These are phyloP conservation scores for Leucozona laternaria DNA, from an alignment of 2,888 invertebrate species.

Conservation along the genomic window DNA sequence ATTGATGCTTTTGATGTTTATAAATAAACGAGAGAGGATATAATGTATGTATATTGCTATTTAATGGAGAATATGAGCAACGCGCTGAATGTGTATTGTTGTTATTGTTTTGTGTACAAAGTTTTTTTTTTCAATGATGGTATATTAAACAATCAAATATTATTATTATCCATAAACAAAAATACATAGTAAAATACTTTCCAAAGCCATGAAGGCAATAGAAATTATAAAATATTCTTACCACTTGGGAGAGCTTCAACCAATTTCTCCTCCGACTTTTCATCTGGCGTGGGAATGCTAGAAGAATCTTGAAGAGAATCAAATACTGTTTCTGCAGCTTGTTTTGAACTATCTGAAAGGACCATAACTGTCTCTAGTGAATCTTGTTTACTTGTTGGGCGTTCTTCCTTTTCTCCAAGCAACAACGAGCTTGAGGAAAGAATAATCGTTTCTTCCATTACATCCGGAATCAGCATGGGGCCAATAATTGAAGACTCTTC, in stretches of 20 bases:
- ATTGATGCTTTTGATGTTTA: too few relatives aligned
- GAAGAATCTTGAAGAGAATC: neutral
- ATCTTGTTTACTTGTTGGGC: neutral
- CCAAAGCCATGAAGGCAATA: neutral
- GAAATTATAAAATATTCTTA: neutral
- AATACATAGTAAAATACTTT: too few relatives aligned
- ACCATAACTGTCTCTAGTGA: neutral
- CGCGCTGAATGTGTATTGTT: too few relatives aligned
- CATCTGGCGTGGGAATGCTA: neutral
- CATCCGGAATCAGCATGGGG: neutral
- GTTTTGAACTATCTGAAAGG: neutral
- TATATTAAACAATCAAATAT: too few relatives aligned
- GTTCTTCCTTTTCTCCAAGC: neutral
- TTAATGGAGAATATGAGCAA: too few relatives aligned
- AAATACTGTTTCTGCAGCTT: neutral
- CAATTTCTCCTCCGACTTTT: neutral
- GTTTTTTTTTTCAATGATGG: too few relatives aligned
- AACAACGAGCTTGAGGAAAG: neutral
- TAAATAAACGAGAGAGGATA: too few relatives aligned
- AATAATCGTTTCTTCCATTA: neutral
- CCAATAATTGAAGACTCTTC: neutral
- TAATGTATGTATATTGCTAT: too few relatives aligned
- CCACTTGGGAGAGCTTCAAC: neutral
- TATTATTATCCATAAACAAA: too few relatives aligned
- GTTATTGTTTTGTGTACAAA: too few relatives aligned